Base-by-base conservation (phyloP, 37 sponge, comb jelly and placozoan species). In the Geodia barretti region DNA sequence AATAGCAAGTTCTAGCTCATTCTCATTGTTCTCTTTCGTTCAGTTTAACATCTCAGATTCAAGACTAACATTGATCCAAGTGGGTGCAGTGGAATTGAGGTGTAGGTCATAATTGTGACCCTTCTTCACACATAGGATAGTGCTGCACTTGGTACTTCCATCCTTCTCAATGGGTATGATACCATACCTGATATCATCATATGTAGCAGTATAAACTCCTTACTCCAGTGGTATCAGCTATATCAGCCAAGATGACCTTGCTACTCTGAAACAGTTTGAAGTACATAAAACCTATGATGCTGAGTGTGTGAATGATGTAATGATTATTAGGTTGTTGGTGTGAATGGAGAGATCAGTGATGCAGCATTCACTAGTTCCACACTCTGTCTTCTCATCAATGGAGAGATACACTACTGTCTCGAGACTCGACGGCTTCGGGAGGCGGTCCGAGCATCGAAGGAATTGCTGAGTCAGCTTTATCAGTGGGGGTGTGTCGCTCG, bases 211-310 rank as follows among this genome's bases (percentile, higher is more conserved):
- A 21, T 23, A 23, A 23, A 60, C 21, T 23, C 62, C 19, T 60
- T n/a, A 1, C 1, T 69, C 43, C 75, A 75, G 75, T 75, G 75
- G 59, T 21, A n/a, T 24, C 11, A 80, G 35, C 54, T 68, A 36
- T 3, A 80, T 80, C 36, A 80, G 71, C 26, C 70, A 80, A 4
- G 70, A 68, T 80, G 80, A 42, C 37, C 66, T 80, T 42, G 31
- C 21, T 8, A 68, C 70, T 21, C 19, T 47, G 25, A 24, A 21
- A 4, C n/a, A 19, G 30, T 80, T 80, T 69, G 31, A 80, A 33
- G 80, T 80, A 43, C 31, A 5, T 47, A 47, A 17, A 28, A 68
- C 33, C 1, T 21, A 32, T 68, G n/a, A n/a, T n/a, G 26, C 24
- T 2, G 8, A 2, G 26, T 62, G 3, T 62, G 8, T 28, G 3